phyloP scores from a whole-genome alignment of 2,797 vertebrate genomes.

The Aldrovandia affinis region DNA sequence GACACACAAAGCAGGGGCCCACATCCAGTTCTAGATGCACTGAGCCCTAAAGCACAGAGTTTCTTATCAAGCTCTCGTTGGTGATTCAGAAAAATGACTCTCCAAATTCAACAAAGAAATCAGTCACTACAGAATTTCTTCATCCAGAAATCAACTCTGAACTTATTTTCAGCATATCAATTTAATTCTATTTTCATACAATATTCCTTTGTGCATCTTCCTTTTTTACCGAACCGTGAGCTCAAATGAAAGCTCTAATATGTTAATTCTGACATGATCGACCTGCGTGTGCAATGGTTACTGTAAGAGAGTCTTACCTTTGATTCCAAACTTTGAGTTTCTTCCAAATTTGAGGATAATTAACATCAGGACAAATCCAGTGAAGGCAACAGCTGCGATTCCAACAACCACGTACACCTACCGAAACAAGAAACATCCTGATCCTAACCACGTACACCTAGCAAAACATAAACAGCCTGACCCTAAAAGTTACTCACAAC shows the following conservation, averaged over 20 bases:
- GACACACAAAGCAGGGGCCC: slow-evolving; percentile 2
- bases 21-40: not conserved
- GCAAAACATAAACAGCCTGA: too few species aligned
- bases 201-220: too few species aligned
- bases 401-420: slow-evolving; percentile 97
- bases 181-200: too few species aligned
- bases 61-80: not conserved
- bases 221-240: too few species aligned
- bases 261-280: not conserved
- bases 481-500: too few species aligned
- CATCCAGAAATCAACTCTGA: not conserved
- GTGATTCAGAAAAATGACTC: slow-evolving; percentile 4
- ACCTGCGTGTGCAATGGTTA: not conserved
- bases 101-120: not conserved
- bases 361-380: slow-evolving; percentile 91
- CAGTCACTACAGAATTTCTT: not conserved
- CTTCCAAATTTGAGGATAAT: slow-evolving; percentile 95
- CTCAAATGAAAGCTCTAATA: not conserved
- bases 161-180: not conserved
- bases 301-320: slow-evolving; percentile 90
- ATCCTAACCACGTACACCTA: too few species aligned
- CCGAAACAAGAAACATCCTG: not conserved
- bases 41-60: not conserved
- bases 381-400: slow-evolving; percentile 91
- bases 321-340: slow-evolving; percentile 98